Base-by-base conservation (phyloP, 2,888 invertebrate genomes). In the Tromatobia lineatoria region DNA sequence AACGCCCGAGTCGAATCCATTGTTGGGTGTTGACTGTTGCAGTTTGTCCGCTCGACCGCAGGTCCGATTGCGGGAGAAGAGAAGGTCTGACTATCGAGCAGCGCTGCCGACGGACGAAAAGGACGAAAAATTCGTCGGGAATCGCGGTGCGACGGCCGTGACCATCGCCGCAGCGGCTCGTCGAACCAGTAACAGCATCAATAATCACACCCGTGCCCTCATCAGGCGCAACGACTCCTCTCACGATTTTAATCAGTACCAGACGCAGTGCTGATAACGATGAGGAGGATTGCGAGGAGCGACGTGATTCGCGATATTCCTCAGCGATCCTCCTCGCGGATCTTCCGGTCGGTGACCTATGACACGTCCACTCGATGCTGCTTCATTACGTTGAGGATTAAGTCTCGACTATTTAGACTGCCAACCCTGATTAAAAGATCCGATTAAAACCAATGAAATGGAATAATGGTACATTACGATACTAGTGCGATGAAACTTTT, bases 1-100 rank as follows among this genome's bases (percentile, higher is more conserved):
- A 89, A 87, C 89, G 89, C 87, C 89, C 89, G 90, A 91, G 91
- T 91, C 90, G 91, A 92, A 90, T 92, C 92, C 91, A 92, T 91
- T 91, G 89, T 92, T 91, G 90, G 90, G 90, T 91, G 90, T 91
- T 92, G 91, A 92, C 90, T 92, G 93, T 94, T 96, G 92, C 96
- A 97, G 97, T 97, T 97, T 94, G 97, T 97, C 92, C 96, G 97
- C 91, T 96, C 96, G 88, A 96, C 94, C 93, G 96, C 95, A 94
- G 96, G 94, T 93, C 95, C 95, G 90, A 93, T 95, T 92, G 95
- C 96, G 89, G 96, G 96, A 90, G 97, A 97, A 94, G 97, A 97
- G 93, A 97, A 97, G 94, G 97, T 97, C 95, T 97, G 97, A 97
- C 96, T 96, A 95, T 95, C 94, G 90, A 91, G 82, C 93, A 92